Conservation (phyloP, 1,140 invertebrate genomes). For the Meteorus sp. region DNA sequence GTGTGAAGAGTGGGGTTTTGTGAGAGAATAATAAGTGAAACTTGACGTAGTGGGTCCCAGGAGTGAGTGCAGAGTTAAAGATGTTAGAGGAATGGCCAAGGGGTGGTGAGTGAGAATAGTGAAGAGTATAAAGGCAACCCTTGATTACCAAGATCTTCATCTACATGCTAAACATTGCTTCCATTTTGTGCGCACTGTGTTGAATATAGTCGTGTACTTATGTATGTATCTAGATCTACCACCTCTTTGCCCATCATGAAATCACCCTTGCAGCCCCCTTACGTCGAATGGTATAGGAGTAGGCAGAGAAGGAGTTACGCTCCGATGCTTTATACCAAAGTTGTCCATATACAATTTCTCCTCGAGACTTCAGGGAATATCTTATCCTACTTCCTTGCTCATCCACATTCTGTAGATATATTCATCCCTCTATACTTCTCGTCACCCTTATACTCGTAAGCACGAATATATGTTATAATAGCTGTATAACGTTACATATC, state of each 20-base stretch:
- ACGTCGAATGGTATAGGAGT: too few relatives aligned
- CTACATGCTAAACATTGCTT: constrained; percentile 58
- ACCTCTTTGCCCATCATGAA: constrained; percentile 21
- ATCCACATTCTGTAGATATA: constrained; percentile 59
- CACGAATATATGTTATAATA: constrained; percentile 42
- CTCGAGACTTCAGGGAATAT: too few relatives aligned
- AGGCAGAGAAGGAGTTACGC: too few relatives aligned
- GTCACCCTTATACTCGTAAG: constrained; percentile 32
- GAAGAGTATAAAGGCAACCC: constrained; percentile 34
- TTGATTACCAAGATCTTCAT: constrained; percentile 60
- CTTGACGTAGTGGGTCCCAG: constrained; percentile 56
- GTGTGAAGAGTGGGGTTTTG: constrained; percentile 27
- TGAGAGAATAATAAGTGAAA: constrained; percentile 48
- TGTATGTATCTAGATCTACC: constrained; percentile 56
- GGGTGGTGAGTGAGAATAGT: constrained; percentile 54
- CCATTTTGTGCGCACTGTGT: constrained; percentile 48
- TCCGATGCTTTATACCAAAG: too few relatives aligned
- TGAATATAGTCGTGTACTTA: constrained; percentile 55
- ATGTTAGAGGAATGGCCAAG: constrained; percentile 16
- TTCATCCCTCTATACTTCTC: constrained; percentile 37
- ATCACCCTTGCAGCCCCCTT: not conserved
- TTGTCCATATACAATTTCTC: too few relatives aligned
- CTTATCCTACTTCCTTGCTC: constrained; percentile 36
- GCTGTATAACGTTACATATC: too few relatives aligned
- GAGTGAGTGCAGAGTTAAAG: constrained; percentile 32